Base-by-base conservation (phyloP, 2,888 invertebrate genomes). In the Cephonodes hylas region DNA sequence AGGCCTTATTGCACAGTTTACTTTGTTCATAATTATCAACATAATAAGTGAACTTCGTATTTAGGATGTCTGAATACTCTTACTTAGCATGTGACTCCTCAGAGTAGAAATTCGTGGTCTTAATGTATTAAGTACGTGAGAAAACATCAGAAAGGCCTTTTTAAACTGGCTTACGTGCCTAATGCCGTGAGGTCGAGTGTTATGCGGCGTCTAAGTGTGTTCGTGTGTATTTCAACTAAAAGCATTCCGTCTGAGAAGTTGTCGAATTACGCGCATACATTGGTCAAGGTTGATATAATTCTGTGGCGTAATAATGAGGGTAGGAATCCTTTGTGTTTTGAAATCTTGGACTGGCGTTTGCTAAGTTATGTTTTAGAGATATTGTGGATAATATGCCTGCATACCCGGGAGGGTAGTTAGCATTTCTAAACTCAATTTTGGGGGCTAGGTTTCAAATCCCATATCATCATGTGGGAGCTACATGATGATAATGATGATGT, bases 221-320 rank as follows among this genome's bases (percentile, higher is more conserved):
- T 53, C 53, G 15, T 48, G n/a, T 31, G 53, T 53, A 53, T 8
- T 53, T 15, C 4, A 10, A 10, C 53, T 53, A 53, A 53, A 53
- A 53, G 53, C 53, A 31, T 53, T 31, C 53, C 18, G 53, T 53
- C 53, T 53, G 27, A 53, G 27, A 31, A 53, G 18, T 53, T 53
- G 27, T 53, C 27, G 10, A 53, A 53, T 53, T 53, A 53, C 53
- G 18, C 31, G 27, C 31, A 31, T 53, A 53, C 53, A 18, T 53
- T 10, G 53, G 18, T 31, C 53, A 53, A 53, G 53, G 53, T 31
- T 31, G 8, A 18, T 31, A 10, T n/a, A 6, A 46, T 53, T 31
- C 20, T 18, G 3, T 44, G 20, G 20, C 10, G 20, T 44, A 10
- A 20, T 18, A 6, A 44, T 44, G 44, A 13, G n/a, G 13, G 38